Evolutionary conservation across 2,888 invertebrate species (phyloP).

Genomic region (Matsumyia berberina): DNA sequence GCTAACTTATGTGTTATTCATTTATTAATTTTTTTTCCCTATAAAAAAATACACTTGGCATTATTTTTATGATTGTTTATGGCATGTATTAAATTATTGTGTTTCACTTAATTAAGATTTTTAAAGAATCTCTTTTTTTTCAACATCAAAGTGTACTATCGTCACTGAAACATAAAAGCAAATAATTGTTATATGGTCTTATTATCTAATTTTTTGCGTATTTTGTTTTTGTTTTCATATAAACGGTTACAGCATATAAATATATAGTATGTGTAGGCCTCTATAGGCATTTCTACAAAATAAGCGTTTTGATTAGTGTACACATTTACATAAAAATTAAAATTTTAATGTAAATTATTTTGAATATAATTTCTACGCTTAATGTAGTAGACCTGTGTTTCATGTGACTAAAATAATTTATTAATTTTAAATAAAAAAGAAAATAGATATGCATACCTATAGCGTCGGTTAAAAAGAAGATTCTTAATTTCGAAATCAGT

Average conservation of each 20-base stretch:
- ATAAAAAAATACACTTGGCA: conserved; percentile 34
- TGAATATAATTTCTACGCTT: conserved; percentile 12
- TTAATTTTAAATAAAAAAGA: no score
- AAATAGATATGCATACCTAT: no score
- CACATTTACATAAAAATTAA: conserved; percentile 41
- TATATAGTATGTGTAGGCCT: conserved; percentile 46
- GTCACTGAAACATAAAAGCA: conserved; percentile 44
- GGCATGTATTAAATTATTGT: conserved; percentile 45
- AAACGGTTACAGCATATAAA: conserved; percentile 44
- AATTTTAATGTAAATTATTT: conserved; percentile 31
- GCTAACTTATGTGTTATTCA: conserved; percentile 15
- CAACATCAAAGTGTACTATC: conserved; percentile 41
- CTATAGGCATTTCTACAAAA: conserved; percentile 58
- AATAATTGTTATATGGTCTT: conserved; percentile 12
- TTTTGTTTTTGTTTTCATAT: conserved; percentile 4
- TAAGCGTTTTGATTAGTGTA: conserved; percentile 56
- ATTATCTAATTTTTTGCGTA: conserved; percentile 10
- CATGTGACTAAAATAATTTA: background rate
- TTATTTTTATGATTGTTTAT: conserved; percentile 59
- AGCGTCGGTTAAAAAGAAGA: background rate
- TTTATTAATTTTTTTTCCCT: background rate
- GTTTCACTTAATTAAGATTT: conserved; percentile 17
- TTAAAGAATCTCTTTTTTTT: conserved; percentile 6
- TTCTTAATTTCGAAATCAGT: background rate
- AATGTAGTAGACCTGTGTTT: conserved; percentile 11